These are phyloP conservation scores for Drosophila grimshawi DNA, from an alignment of 1,140 invertebrate species.

Conservation along the genomic window DNA sequence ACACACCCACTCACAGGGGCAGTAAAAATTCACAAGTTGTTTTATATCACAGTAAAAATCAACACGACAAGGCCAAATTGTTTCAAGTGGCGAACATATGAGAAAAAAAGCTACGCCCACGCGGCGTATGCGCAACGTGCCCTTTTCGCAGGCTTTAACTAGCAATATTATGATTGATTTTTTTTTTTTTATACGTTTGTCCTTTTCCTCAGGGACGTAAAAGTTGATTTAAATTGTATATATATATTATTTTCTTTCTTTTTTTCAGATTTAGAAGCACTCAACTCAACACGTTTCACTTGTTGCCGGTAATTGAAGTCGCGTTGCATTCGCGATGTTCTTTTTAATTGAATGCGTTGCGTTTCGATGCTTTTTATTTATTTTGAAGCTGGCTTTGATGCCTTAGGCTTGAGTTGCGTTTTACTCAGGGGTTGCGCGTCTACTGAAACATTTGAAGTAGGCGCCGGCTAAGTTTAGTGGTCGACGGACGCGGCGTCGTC, in stretches of 20 bases:
- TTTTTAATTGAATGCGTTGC: slow-evolving; percentile 17
- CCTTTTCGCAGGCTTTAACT: slow-evolving; percentile 20
- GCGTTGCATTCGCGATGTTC: slow-evolving; percentile 17
- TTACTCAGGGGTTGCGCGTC: slow-evolving; percentile 78
- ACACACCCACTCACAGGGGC: background rate
- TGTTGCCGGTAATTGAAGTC: slow-evolving; percentile 27
- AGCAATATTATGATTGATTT: slow-evolving; percentile 44
- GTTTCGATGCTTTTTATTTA: slow-evolving; percentile 11
- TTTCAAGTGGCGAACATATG: slow-evolving; percentile 35
- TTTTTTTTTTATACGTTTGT: slow-evolving; percentile 6
- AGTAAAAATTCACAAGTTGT: slow-evolving; percentile 30
- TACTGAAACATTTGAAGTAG: slow-evolving; percentile 77
- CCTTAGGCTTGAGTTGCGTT: slow-evolving; percentile 63
- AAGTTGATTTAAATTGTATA: slow-evolving; percentile 12
- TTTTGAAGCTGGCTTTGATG: slow-evolving; percentile 29
- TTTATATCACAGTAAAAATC: slow-evolving; percentile 53
- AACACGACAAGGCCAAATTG: slow-evolving; percentile 29
- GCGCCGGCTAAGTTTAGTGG: slow-evolving; percentile 76
- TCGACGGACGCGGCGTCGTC: slow-evolving; percentile 29
- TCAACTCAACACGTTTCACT: slow-evolving; percentile 27
- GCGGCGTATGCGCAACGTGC: slow-evolving; percentile 43
- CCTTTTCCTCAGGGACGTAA: background rate
- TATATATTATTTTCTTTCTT: background rate
- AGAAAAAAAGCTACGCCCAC: slow-evolving; percentile 41
- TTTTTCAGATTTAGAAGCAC: background rate